These are phyloP conservation scores for Propsilocerus akamusi DNA, from an alignment of 1,140 invertebrate species.

Conservation along the genomic window DNA sequence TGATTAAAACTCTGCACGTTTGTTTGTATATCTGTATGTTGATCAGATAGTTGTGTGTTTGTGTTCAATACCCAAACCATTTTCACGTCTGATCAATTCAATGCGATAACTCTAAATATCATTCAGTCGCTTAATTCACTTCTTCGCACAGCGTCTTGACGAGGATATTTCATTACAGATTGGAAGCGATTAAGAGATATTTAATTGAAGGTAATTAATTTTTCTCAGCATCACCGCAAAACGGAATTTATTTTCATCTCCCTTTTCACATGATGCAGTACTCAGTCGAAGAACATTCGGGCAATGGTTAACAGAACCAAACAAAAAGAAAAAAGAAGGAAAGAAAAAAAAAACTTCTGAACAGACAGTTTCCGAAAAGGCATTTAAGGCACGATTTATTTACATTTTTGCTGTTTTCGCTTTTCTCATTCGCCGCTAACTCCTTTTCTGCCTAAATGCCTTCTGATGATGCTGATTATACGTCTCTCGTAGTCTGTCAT, in stretches of 20 bases:
- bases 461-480: constrained; percentile 2
- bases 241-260: constrained; percentile 2
- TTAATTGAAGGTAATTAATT: constrained; percentile 4
- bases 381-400: background rate
- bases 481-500: background rate
- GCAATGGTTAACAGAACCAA: background rate
- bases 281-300: background rate
- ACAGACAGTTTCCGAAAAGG: too few relatives aligned
- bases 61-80: too few relatives aligned
- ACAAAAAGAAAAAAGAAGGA: background rate
- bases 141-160: too few relatives aligned
- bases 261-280: too few relatives aligned
- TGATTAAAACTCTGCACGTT: too few relatives aligned
- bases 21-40: too few relatives aligned
- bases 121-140: too few relatives aligned
- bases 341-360: background rate
- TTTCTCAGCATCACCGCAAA: background rate
- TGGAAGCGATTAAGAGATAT: constrained; percentile 1
- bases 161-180: too few relatives aligned
- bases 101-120: too few relatives aligned
- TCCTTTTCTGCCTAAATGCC: constrained; percentile 2
- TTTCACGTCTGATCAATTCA: too few relatives aligned
- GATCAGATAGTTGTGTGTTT: too few relatives aligned
- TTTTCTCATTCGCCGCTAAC: too few relatives aligned
- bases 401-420: background rate